These are phyloP conservation scores for Drosophila formosana DNA, from an alignment of 2,888 invertebrate genomes.

Conservation along the genomic window DNA sequence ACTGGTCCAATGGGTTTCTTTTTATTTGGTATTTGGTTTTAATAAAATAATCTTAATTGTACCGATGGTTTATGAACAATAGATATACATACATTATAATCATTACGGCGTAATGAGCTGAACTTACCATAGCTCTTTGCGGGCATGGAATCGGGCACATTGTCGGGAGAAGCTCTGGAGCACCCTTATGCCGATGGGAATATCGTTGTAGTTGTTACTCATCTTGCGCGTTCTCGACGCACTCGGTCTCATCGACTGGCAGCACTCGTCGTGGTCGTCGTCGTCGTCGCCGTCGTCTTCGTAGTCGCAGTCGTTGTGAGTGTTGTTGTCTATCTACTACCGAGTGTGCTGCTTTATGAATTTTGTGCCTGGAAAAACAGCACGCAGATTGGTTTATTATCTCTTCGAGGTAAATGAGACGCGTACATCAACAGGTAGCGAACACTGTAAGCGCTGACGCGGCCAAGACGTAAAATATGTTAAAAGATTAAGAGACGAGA, in stretches of 20 bases:
- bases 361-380: slow-evolving; percentile 6
- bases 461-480: slow-evolving; percentile 9
- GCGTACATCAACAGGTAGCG: slow-evolving; percentile 42
- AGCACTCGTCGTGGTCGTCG: slow-evolving; percentile 2
- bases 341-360: slow-evolving; percentile 28
- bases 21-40: too few species aligned
- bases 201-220: slow-evolving; percentile 87
- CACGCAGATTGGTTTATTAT: slow-evolving; percentile 3
- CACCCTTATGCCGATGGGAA: slow-evolving; percentile 88
- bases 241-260: slow-evolving; percentile 73
- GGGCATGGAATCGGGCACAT: slow-evolving; percentile 88
- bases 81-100: neutral
- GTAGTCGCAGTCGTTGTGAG: neutral
- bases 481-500: neutral
- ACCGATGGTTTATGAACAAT: neutral
- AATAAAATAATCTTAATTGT: too few species aligned
- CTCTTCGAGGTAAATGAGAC: slow-evolving; percentile 2
- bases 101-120: neutral
- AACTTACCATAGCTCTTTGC: slow-evolving; percentile 88
- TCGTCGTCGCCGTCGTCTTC: too few species aligned
- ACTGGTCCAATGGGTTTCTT: too few species aligned
- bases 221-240: slow-evolving; percentile 85
- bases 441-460: slow-evolving; percentile 43
- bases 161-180: slow-evolving; percentile 86
- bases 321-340: slow-evolving; percentile 17